These are phyloP conservation scores for Prionchulus punctatus DNA, from an alignment of 2,888 invertebrate species.

Conservation along the genomic window DNA sequence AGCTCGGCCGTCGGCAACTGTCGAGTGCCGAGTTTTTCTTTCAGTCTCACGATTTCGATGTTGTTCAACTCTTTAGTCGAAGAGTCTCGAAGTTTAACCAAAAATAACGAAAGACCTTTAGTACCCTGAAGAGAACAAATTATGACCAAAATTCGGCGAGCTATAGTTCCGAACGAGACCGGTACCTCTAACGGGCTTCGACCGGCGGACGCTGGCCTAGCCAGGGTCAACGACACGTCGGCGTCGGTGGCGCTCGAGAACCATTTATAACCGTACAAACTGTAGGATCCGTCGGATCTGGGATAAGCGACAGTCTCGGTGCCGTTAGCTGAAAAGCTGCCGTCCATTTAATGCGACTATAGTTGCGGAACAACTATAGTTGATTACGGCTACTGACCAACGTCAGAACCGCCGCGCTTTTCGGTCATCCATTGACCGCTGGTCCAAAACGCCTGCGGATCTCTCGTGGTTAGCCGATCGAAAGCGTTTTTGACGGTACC, in stretches of 20 bases:
- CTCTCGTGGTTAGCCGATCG: constrained; percentile 33
- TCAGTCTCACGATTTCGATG: constrained; percentile 41
- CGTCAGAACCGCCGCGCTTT: constrained; percentile 43
- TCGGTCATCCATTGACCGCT: constrained; percentile 49
- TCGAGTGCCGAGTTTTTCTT: constrained; percentile 44
- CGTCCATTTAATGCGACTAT: neutral
- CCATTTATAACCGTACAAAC: constrained; percentile 44
- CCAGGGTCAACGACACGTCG: constrained; percentile 42
- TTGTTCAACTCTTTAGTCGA: constrained; percentile 37
- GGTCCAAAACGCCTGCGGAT: constrained; percentile 42
- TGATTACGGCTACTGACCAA: too few species aligned
- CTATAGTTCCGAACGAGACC: too few species aligned
- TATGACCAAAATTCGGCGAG: too few species aligned
- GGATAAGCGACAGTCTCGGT: constrained; percentile 40
- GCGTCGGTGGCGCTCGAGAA: constrained; percentile 45
- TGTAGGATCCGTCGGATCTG: constrained; percentile 23
- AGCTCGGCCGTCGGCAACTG: constrained; percentile 45
- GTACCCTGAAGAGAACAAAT: constrained; percentile 33
- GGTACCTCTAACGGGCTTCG: constrained; percentile 25
- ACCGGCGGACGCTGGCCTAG: constrained; percentile 36
- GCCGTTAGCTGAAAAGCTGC: constrained; percentile 32
- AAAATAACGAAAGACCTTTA: constrained; percentile 41
- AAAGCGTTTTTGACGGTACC: constrained; percentile 20
- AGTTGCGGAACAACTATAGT: constrained; percentile 7
- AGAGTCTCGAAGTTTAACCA: constrained; percentile 34